Evolutionary conservation across 2,797 vertebrate genomes (phyloP).

Genomic region (Rhinichthys osculus): DNA sequence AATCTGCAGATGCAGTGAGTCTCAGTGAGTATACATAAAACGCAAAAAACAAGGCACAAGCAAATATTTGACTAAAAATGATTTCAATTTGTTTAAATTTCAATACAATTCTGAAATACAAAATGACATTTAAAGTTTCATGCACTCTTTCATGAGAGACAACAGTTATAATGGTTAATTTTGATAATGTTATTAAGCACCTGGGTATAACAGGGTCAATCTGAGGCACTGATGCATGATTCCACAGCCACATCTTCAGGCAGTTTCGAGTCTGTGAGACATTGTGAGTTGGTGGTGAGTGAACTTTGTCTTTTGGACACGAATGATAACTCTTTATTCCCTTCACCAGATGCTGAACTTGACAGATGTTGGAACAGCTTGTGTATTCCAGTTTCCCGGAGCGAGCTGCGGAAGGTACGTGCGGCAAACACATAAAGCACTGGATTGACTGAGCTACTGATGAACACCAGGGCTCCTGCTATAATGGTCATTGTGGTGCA

Average conservation of each 20-base stretch:
- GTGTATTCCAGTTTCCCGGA: slow-evolving; percentile 80
- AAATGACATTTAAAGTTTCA: neutral
- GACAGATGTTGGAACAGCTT: slow-evolving; percentile 86
- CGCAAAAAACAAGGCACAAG: neutral
- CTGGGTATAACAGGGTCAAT: slow-evolving; percentile 1
- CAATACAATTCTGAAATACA: neutral
- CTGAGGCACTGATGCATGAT: slow-evolving; percentile 70
- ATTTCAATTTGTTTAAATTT: neutral
- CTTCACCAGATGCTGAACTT: slow-evolving; percentile 78
- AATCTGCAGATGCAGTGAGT: neutral
- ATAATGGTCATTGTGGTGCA: slow-evolving; percentile 73
- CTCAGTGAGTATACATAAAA: neutral
- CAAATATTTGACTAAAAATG: neutral
- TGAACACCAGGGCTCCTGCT: slow-evolving; percentile 83
- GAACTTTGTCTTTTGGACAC: slow-evolving; percentile 77
- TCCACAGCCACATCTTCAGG: slow-evolving; percentile 70
- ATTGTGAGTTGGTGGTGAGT: slow-evolving; percentile 70
- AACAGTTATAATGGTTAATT: neutral
- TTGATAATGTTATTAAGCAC: neutral
- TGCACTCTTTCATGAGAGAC: neutral
- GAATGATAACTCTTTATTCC: slow-evolving; percentile 77
- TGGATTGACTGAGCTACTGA: slow-evolving; percentile 87
- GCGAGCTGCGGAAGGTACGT: slow-evolving; percentile 80
- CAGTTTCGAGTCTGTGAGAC: slow-evolving; percentile 67
- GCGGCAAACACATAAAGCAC: slow-evolving; percentile 88